A percentile compares a stretch with the other conserved stretches of the same genome.
phyloP scores from a whole-genome alignment of 2,888 invertebrate species.

The Acholoe squamosa region DNA sequence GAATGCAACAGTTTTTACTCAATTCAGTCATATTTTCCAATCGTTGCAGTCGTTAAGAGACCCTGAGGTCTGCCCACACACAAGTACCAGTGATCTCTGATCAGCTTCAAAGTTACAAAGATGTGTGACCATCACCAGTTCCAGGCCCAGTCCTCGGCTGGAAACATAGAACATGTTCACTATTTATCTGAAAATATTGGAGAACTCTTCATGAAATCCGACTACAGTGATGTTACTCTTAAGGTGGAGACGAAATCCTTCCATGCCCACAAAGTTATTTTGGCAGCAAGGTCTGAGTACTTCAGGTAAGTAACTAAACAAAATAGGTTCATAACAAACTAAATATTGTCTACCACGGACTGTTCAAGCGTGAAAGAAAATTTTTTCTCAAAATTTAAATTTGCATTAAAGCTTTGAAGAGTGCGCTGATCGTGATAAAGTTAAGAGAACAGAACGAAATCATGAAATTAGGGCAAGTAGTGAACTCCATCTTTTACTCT shows the following conservation, averaged over 20 bases:
- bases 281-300: slow-evolving; percentile 97
- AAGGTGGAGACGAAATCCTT: slow-evolving; percentile 90
- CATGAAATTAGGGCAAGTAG: too few relatives aligned
- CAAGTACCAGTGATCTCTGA: background rate
- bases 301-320: slow-evolving; percentile 91
- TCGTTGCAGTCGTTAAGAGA: background rate
- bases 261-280: slow-evolving; percentile 91
- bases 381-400: too few relatives aligned
- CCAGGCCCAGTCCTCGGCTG: slow-evolving; percentile 83
- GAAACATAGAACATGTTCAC: slow-evolving; percentile 88
- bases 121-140: slow-evolving; percentile 83
- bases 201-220: slow-evolving; percentile 91
- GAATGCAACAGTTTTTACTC: too few relatives aligned
- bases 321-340: too few relatives aligned
- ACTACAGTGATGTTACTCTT: slow-evolving; percentile 95
- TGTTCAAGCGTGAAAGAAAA: too few relatives aligned
- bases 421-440: too few relatives aligned
- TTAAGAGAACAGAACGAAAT: too few relatives aligned
- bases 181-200: slow-evolving; percentile 93
- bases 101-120: background rate
- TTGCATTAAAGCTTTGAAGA: too few relatives aligned
- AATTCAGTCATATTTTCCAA: too few relatives aligned
- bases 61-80: background rate
- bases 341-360: too few relatives aligned
- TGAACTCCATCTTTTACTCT: too few relatives aligned